These are phyloP conservation scores for Megaceryle torquata DNA, from an alignment of 2,113 vertebrate genomes.

Conservation along the genomic window DNA sequence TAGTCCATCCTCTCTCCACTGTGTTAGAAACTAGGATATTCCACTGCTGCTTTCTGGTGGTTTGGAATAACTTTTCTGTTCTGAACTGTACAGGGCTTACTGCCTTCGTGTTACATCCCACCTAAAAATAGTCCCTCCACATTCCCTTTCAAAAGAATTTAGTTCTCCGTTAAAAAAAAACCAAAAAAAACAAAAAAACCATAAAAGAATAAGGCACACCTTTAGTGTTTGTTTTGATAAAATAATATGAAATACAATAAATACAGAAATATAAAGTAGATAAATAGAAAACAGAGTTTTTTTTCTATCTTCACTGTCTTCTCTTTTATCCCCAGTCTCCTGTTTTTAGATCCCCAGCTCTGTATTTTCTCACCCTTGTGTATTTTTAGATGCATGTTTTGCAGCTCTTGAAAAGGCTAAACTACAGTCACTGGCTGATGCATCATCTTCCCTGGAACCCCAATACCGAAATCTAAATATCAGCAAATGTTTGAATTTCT, in stretches of 20 bases:
- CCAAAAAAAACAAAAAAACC: no score
- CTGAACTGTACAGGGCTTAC: not conserved
- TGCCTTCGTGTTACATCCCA: not conserved
- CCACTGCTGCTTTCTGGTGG: not conserved
- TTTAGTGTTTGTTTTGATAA: not conserved
- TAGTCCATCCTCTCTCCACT: not conserved
- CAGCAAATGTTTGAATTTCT: conserved; percentile 74
- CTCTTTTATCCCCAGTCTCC: not conserved
- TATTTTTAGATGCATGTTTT: conserved; percentile 66
- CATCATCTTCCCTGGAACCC: conserved; percentile 70
- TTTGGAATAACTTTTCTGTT: not conserved
- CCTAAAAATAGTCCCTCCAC: not conserved
- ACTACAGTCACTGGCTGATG: conserved; percentile 67
- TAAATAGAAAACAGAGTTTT: not conserved
- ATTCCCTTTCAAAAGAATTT: not conserved
- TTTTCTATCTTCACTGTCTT: not conserved
- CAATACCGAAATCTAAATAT: conserved; percentile 75
- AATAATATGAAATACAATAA: not conserved
- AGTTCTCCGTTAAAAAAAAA: not conserved
- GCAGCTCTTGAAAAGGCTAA: conserved; percentile 69
- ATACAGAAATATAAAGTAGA: not conserved
- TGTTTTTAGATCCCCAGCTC: conserved; percentile 2
- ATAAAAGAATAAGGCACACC: not conserved
- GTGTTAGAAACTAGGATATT: not conserved
- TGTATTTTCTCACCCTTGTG: not conserved